Evolutionary conservation across 2,888 invertebrate species (phyloP).

Genomic region (Troides oblongomaculatus): DNA sequence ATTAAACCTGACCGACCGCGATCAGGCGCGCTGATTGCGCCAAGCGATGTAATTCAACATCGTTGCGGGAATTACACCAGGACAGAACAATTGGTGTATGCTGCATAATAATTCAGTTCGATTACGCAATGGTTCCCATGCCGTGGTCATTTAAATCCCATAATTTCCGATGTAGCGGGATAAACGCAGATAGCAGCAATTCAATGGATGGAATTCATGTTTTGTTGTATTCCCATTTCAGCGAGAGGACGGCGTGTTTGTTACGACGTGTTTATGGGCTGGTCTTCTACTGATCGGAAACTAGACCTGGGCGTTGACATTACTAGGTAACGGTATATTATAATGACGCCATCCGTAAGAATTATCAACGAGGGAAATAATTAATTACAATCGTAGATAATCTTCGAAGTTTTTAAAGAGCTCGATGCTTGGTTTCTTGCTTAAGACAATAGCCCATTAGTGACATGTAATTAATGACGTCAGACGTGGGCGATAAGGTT

Average conservation of each 20-base stretch:
- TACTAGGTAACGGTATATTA: neutral
- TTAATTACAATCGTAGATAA: too few relatives aligned
- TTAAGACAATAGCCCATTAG: conserved; percentile 19
- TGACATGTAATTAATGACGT: conserved; percentile 2
- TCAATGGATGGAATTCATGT: conserved; percentile 45
- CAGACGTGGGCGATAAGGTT: conserved; percentile 9
- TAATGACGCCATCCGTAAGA: neutral
- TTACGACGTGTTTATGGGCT: conserved; percentile 33
- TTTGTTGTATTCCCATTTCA: conserved; percentile 50
- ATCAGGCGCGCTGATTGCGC: conserved; percentile 3
- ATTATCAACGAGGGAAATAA: too few relatives aligned
- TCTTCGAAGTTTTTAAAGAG: too few relatives aligned
- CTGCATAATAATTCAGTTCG: conserved; percentile 30
- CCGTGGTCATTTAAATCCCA: conserved; percentile 34
- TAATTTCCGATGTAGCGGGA: conserved; percentile 47
- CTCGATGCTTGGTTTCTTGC: neutral
- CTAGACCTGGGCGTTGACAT: neutral
- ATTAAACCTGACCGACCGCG: conserved; percentile 6
- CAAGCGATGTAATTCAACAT: conserved; percentile 15
- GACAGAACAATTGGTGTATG: conserved; percentile 27
- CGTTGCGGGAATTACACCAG: conserved; percentile 8
- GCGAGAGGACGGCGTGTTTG: conserved; percentile 31
- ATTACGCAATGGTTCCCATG: conserved; percentile 43
- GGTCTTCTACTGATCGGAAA: conserved; percentile 2
- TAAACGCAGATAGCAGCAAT: conserved; percentile 37